A percentile compares a stretch with the other conserved stretches of the same genome.
These are phyloP conservation scores for Mastomys coucha DNA, from an alignment of 2,113 vertebrate species.

Conservation along the genomic window DNA sequence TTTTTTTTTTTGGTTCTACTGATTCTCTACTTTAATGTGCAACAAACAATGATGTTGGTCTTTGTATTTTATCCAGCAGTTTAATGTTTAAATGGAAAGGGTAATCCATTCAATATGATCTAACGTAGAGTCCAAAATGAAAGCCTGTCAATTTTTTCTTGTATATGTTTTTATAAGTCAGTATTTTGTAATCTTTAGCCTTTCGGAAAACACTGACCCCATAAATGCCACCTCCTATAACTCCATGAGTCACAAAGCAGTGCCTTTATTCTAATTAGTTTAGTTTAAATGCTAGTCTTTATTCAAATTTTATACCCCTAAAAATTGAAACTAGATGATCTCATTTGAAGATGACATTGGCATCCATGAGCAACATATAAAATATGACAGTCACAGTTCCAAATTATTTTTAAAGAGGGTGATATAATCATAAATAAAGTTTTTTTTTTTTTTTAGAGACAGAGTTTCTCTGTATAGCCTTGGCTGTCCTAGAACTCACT, in stretches of 20 bases:
- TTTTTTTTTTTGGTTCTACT: neutral
- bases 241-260: constrained; percentile 7
- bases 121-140: constrained; percentile 39
- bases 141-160: constrained; percentile 53
- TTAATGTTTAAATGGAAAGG: constrained; percentile 46
- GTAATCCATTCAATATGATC: constrained; percentile 53
- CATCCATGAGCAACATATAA: constrained; percentile 43
- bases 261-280: constrained; percentile 62
- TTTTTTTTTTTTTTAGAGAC: too few relatives aligned
- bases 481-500: too few relatives aligned
- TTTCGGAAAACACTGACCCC: constrained; percentile 56
- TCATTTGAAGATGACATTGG: constrained; percentile 60
- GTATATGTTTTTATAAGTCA: constrained; percentile 31
- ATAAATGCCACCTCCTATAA: neutral
- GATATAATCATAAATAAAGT: constrained; percentile 57
- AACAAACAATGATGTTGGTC: neutral
- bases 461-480: too few relatives aligned
- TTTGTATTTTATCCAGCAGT: constrained; percentile 53
- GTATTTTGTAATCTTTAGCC: constrained; percentile 48
- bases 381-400: constrained; percentile 37
- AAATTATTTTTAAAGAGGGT: constrained; percentile 24
- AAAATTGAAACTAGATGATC: constrained; percentile 55
- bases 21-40: constrained; percentile 60
- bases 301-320: constrained; percentile 42
- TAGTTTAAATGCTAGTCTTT: constrained; percentile 52